Conservation (phyloP, 1,140 invertebrate species). For the Apis laboriosa region DNA sequence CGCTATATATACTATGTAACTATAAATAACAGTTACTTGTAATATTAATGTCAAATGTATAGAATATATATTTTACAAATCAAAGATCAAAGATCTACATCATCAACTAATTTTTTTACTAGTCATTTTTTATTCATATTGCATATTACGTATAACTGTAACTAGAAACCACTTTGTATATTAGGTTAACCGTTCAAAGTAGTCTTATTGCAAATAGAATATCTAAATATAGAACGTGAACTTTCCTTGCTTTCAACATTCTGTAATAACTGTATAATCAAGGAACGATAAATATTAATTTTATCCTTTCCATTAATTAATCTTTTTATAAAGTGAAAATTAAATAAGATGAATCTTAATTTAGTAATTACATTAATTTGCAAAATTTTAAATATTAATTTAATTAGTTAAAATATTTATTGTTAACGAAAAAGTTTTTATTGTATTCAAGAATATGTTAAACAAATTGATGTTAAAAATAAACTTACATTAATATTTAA, state of each 20-base stretch:
- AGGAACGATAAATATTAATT: neutral
- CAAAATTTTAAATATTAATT: neutral
- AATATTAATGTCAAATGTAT: neutral
- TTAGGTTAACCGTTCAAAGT: neutral
- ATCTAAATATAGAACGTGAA: neutral
- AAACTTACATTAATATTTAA: too few species aligned
- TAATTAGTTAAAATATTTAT: too few species aligned
- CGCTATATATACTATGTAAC: neutral
- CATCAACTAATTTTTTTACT: neutral
- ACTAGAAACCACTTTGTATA: slow-evolving; percentile 22
- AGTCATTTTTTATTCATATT: neutral
- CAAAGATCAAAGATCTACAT: neutral
- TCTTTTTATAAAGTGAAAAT: neutral
- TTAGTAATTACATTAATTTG: neutral
- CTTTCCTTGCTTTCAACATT: neutral
- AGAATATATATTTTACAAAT: neutral
- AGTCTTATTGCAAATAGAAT: neutral
- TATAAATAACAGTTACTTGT: neutral
- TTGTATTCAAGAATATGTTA: too few species aligned
- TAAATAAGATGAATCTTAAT: neutral
- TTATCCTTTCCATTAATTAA: neutral
- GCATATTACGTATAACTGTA: neutral
- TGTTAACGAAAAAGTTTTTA: too few species aligned
- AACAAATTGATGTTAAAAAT: too few species aligned
- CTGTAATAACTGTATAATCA: neutral